Evolutionary conservation across 2,113 vertebrate species (phyloP).

Genomic region (Leuciscus idus): DNA sequence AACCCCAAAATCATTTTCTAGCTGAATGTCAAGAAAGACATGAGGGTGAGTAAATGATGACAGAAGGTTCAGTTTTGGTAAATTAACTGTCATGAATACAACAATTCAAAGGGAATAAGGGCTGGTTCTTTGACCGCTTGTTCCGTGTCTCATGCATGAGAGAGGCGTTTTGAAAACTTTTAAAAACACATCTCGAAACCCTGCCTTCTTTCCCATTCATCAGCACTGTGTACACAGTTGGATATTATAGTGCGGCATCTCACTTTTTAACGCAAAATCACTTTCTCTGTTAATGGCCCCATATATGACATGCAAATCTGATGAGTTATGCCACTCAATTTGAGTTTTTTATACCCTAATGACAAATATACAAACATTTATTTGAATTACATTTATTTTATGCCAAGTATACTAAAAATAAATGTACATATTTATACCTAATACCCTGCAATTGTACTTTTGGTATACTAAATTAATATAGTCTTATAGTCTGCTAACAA

Average conservation of each 20-base stretch:
- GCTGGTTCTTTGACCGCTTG: not conserved
- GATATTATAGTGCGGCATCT: too few relatives aligned
- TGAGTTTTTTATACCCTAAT: not conserved
- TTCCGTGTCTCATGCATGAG: not conserved
- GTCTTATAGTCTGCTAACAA: too few relatives aligned
- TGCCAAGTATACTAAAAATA: too few relatives aligned
- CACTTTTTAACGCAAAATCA: too few relatives aligned
- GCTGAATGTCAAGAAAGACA: not conserved
- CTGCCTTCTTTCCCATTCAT: not conserved
- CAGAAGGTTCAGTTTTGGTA: conserved; percentile 1
- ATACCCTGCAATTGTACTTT: too few relatives aligned
- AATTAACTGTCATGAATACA: not conserved
- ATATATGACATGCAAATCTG: not conserved
- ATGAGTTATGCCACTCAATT: not conserved
- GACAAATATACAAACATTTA: too few relatives aligned
- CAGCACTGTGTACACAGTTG: too few relatives aligned
- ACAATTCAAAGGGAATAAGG: not conserved
- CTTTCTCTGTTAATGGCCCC: too few relatives aligned
- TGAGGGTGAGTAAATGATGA: not conserved
- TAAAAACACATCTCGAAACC: not conserved
- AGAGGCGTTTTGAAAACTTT: not conserved
- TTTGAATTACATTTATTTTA: too few relatives aligned
- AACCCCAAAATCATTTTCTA: not conserved
- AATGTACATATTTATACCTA: too few relatives aligned
- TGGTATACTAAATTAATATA: too few relatives aligned